Percentiles rank a stretch among this genome's conserved stretches.
Evolutionary conservation across 2,113 vertebrate species (phyloP).

Genomic region (Rhombomys opimus): DNA sequence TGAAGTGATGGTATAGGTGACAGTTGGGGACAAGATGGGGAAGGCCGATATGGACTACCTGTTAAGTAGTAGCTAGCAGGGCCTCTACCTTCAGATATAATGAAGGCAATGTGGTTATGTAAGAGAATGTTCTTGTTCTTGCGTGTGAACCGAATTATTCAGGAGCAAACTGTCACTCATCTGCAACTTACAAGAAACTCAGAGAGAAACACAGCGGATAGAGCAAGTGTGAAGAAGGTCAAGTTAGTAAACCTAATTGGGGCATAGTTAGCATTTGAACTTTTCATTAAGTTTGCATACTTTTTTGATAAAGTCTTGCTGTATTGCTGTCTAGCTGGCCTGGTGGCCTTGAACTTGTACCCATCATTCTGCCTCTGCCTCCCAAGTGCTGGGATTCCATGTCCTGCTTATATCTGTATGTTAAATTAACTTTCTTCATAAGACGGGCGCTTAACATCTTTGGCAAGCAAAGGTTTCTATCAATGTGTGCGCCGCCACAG

Average conservation of each 20-base stretch:
- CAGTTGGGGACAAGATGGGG: neutral
- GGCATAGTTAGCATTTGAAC: neutral
- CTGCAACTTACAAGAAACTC: neutral
- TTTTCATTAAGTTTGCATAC: neutral
- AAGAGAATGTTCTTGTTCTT: constrained; percentile 42
- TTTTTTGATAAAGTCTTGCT: neutral
- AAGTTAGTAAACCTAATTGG: neutral
- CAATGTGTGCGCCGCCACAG: neutral
- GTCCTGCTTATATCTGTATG: neutral
- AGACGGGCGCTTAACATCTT: neutral
- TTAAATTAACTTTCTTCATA: constrained; percentile 20
- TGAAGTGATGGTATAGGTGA: neutral
- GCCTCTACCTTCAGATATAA: constrained; percentile 5
- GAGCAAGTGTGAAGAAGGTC: neutral
- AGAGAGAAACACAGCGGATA: constrained; percentile 6
- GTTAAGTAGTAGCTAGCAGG: neutral
- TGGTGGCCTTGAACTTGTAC: neutral
- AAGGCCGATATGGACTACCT: neutral
- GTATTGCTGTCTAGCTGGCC: neutral
- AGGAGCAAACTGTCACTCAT: constrained; percentile 9
- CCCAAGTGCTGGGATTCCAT: neutral
- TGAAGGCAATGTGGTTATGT: neutral
- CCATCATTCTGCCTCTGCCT: neutral
- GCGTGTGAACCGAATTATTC: neutral
- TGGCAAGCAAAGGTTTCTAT: constrained; percentile 40